Evolutionary conservation across 2,888 invertebrate genomes (phyloP).

Genomic region (Diarsia rubi): DNA sequence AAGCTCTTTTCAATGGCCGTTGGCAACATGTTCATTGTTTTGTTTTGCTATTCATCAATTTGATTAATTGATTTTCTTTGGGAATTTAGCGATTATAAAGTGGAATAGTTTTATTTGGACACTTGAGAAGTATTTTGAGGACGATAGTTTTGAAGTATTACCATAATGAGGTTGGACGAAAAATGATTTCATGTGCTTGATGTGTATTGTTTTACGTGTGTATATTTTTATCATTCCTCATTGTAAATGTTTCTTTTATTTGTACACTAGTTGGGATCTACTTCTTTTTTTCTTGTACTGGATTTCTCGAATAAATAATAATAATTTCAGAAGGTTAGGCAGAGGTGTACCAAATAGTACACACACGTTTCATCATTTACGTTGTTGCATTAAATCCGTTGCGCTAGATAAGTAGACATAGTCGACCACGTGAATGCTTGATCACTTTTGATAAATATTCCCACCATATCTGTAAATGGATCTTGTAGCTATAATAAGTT

Average conservation of each 20-base stretch:
- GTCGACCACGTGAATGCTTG: background rate
- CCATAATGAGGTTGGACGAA: background rate
- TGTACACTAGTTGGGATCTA: background rate
- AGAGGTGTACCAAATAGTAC: background rate
- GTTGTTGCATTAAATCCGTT: background rate
- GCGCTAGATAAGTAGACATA: background rate
- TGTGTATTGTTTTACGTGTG: background rate
- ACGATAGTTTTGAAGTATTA: background rate
- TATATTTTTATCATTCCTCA: background rate
- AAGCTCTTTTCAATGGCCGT: conserved; percentile 84
- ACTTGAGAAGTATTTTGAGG: background rate
- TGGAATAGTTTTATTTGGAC: background rate
- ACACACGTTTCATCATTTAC: background rate
- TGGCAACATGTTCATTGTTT: conserved; percentile 81
- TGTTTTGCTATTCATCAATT: conserved; percentile 68
- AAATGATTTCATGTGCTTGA: background rate
- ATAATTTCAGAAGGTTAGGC: background rate
- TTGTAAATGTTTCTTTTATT: background rate
- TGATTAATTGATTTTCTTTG: conserved; percentile 63
- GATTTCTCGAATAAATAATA: background rate
- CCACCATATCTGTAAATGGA: background rate
- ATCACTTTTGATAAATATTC: background rate
- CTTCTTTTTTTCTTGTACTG: background rate
- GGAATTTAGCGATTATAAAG: background rate
- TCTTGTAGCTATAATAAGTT: too few relatives aligned